Conservation (phyloP, 2,113 vertebrate species). For the Chascanopsetta lugubris region DNA sequence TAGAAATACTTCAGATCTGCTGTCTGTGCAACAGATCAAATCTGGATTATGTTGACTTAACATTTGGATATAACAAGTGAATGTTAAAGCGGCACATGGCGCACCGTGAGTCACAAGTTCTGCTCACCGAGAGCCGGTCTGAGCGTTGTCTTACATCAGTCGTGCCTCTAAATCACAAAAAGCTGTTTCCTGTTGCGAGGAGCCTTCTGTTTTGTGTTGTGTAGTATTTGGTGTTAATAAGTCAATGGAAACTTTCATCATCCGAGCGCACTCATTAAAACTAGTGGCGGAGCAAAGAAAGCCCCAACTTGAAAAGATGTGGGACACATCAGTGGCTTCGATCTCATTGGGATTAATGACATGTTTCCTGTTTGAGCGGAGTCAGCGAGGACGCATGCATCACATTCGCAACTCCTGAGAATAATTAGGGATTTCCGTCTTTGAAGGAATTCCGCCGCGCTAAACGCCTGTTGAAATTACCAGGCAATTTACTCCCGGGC, state of each 20-base stretch:
- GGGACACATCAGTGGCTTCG: conserved; percentile 30
- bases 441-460: conserved; percentile 39
- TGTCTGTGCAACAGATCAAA: not conserved
- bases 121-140: no score
- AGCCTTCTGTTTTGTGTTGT: conserved; percentile 1
- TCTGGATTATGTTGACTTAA: not conserved
- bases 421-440: conserved; percentile 48
- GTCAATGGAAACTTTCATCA: conserved; percentile 32
- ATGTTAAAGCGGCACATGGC: not conserved
- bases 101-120: no score
- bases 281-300: conserved; percentile 18
- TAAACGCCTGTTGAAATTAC: conserved; percentile 48
- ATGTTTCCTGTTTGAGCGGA: conserved; percentile 32
- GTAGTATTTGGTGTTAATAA: conserved; percentile 11
- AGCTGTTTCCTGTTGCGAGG: conserved; percentile 1
- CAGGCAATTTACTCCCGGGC: conserved; percentile 48
- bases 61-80: not conserved
- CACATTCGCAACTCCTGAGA: conserved; percentile 35
- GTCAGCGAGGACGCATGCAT: conserved; percentile 26
- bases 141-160: no score
- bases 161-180: no score
- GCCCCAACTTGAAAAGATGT: conserved; percentile 15
- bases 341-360: conserved; percentile 47
- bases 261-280: conserved; percentile 26
- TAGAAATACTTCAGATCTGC: not conserved